phyloP scores from a whole-genome alignment of 1,140 invertebrate species.

The Procambarus clarkii region DNA sequence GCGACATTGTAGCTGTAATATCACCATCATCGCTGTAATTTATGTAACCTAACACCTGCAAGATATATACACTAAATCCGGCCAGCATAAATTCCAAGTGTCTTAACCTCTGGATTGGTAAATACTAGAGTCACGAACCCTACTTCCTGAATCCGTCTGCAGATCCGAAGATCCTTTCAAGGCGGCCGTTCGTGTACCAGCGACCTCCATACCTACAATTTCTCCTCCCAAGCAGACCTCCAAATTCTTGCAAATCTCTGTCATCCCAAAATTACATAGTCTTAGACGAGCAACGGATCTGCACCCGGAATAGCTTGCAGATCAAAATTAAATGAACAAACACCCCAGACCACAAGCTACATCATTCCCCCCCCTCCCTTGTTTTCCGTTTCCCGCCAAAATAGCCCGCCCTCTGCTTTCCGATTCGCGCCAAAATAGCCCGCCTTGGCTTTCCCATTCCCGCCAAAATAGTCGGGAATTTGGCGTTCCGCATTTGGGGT shows the following conservation, averaged over 20 bases:
- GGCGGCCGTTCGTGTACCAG: not conserved
- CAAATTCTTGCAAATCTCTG: not conserved
- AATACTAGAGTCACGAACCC: not conserved
- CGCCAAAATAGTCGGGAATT: constrained; percentile 7
- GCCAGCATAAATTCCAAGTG: too few species aligned
- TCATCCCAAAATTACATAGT: not conserved
- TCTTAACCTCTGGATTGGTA: not conserved
- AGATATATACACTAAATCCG: too few species aligned
- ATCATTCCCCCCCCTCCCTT: not conserved
- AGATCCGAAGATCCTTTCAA: not conserved
- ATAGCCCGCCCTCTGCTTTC: not conserved
- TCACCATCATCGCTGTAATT: too few species aligned
- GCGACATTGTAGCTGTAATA: too few species aligned
- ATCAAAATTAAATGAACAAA: not conserved
- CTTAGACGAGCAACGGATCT: not conserved
- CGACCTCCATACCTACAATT: not conserved
- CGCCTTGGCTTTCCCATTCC: not conserved
- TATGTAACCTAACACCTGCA: not conserved
- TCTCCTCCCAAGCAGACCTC: not conserved
- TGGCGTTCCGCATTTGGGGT: not conserved
- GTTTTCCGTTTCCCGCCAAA: not conserved
- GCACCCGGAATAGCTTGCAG: not conserved
- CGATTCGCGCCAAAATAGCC: not conserved
- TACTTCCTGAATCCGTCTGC: not conserved
- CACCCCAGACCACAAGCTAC: not conserved